Evolutionary conservation across 2,797 vertebrate genomes (phyloP).

Genomic region (Adrianichthys oophorus): DNA sequence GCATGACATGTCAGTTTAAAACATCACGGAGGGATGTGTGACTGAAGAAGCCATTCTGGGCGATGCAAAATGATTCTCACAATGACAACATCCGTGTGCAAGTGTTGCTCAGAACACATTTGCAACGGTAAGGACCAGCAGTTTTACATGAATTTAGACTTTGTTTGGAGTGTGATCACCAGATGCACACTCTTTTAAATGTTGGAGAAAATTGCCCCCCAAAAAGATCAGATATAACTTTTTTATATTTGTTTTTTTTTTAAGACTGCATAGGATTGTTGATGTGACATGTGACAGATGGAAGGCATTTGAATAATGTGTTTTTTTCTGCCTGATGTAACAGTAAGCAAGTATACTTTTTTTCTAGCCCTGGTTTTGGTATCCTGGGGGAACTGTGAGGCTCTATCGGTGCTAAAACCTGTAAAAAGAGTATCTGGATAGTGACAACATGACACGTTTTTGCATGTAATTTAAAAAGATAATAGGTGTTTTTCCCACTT

Average conservation of each 20-base stretch:
- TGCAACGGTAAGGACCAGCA: conserved; percentile 6
- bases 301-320: background rate
- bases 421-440: background rate
- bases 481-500: no score
- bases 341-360: background rate
- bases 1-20: conserved; percentile 50
- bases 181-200: no score
- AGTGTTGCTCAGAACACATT: conserved; percentile 12
- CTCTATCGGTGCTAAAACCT: conserved; percentile 1
- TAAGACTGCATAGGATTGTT: no score
- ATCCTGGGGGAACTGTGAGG: conserved; percentile 1
- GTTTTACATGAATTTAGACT: conserved; percentile 1
- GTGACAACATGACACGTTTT: no score
- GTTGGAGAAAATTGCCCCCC: no score
- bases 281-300: no score
- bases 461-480: background rate
- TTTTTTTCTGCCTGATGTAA: background rate
- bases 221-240: no score
- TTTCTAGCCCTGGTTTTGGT: background rate
- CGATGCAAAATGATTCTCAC: background rate
- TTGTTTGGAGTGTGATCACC: background rate
- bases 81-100: conserved; percentile 14
- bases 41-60: conserved; percentile 8
- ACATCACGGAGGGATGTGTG: conserved; percentile 24
- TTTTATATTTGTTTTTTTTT: no score